Percentiles rank a stretch among this genome's conserved stretches.
Conservation (phyloP, 2,113 vertebrate genomes). For the Daphoenositta chrysoptera region DNA sequence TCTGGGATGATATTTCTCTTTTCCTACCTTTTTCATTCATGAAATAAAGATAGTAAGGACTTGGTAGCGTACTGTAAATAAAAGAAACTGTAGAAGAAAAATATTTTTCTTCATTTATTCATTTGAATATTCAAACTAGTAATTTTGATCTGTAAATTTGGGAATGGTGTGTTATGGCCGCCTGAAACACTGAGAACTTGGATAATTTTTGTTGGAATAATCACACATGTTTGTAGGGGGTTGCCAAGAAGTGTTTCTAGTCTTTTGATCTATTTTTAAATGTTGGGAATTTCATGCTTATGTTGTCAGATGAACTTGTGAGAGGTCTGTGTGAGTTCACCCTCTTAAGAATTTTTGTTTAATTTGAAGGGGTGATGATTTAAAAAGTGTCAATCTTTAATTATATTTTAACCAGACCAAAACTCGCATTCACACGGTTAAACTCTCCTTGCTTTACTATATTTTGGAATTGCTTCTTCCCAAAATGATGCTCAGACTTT, state of each 20-base stretch:
- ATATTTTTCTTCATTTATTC: not conserved
- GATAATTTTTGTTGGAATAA: not conserved
- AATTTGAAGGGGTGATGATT: not conserved
- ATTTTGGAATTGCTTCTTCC: not conserved
- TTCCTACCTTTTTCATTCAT: not conserved
- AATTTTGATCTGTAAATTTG: not conserved
- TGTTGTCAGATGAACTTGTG: not conserved
- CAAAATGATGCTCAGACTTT: not conserved
- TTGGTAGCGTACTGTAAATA: not conserved
- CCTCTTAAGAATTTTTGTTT: not conserved
- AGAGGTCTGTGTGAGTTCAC: not conserved
- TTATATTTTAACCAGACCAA: not conserved
- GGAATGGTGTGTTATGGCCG: not conserved
- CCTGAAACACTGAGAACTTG: not conserved
- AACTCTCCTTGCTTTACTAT: not conserved
- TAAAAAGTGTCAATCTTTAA: not conserved
- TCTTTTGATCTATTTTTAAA: not conserved
- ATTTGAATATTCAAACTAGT: not conserved
- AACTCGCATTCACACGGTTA: not conserved
- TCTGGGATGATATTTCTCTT: not conserved
- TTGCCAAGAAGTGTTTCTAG: not conserved
- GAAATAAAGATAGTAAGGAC: not conserved
- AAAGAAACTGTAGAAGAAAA: not conserved
- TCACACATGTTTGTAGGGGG: accelerated
- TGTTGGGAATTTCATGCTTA: not conserved